These are phyloP conservation scores for Hirudinaria manillensis DNA, from an alignment of 2,888 invertebrate species.

Conservation along the genomic window DNA sequence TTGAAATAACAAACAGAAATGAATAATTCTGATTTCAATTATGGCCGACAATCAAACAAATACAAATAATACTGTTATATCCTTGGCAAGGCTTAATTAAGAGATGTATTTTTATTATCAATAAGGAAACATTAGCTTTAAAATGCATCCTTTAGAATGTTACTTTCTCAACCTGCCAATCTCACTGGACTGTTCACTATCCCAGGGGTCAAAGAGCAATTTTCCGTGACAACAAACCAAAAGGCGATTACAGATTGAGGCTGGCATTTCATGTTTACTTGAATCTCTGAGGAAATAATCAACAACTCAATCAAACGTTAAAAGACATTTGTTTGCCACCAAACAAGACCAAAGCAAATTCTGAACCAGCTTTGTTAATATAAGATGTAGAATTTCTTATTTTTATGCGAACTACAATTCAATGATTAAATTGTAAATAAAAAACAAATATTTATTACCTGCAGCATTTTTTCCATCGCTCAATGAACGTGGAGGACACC, in stretches of 20 bases:
- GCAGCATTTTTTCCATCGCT: slow-evolving; percentile 55
- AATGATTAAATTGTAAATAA: background rate
- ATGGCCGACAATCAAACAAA: too few species aligned
- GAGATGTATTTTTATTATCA: too few species aligned
- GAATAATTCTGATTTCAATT: too few species aligned
- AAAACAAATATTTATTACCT: slow-evolving; percentile 46
- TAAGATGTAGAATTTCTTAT: too few species aligned
- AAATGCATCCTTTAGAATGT: too few species aligned
- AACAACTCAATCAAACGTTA: background rate
- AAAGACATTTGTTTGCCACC: background rate
- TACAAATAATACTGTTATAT: too few species aligned
- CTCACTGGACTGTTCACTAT: background rate
- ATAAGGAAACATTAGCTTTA: too few species aligned
- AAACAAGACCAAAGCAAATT: background rate
- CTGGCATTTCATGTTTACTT: slow-evolving; percentile 41
- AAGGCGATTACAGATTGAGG: slow-evolving; percentile 42
- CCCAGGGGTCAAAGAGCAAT: slow-evolving; percentile 45
- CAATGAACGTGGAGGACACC: slow-evolving; percentile 52
- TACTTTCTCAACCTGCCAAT: background rate
- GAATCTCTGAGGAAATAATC: slow-evolving; percentile 44
- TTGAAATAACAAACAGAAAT: too few species aligned
- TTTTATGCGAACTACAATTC: too few species aligned
- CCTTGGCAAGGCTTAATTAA: too few species aligned
- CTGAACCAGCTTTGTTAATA: background rate
- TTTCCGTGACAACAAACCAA: slow-evolving; percentile 49